Evolutionary conservation across 2,113 vertebrate genomes (phyloP), one percentile per base, ranked within the genome.

Genomic region (Menura novaehollandiae): DNA sequence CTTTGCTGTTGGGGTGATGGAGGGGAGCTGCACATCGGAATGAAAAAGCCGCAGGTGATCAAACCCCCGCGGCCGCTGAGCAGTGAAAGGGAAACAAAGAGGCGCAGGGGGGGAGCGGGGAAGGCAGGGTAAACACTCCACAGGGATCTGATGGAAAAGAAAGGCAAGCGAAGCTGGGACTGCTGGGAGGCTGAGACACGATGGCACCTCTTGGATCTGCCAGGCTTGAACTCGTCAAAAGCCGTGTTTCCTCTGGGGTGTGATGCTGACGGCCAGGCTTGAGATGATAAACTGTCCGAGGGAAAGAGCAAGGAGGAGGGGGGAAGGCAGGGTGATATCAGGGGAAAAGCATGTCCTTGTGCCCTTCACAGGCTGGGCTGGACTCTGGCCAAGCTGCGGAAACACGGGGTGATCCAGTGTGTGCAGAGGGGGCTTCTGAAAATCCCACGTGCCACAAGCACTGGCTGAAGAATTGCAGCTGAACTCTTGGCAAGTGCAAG

Each of bases 1-100:
- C 67, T 93, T 17, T 26, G 24, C 51, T 15, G 71, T 22, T 51
- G 0, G 1, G 3, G 66, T 19, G 62, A 10, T 1, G 21, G 79
- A n/a, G 85, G 43, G 64, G 80, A 85, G 86, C 32, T 0, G 49
- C 53, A 2, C 24, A 3, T 10, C 0, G n/a, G 39, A 62, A 79
- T 78, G 56, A 33, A 91, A 10, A 18, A 89, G 46, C 89, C 2
- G 58, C 93, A 95, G 93, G 93, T 94, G 94, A 94, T 88, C 69
- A 79, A 89, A 93, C 23, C 73, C 80, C 63, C 10, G 44, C 44
- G 30, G 72, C 66, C 22, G 11, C 51, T 4, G 69, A 56, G 86
- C 67, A 14, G 41, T 5, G 84, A 35, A n/a, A 60, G 49, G 78
- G 26, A 33, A 85, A 83, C 79, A 86, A 92, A 93, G 88, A 33